phyloP scores from a whole-genome alignment of 2,797 vertebrate genomes.

The Gallinago nigripennis region DNA sequence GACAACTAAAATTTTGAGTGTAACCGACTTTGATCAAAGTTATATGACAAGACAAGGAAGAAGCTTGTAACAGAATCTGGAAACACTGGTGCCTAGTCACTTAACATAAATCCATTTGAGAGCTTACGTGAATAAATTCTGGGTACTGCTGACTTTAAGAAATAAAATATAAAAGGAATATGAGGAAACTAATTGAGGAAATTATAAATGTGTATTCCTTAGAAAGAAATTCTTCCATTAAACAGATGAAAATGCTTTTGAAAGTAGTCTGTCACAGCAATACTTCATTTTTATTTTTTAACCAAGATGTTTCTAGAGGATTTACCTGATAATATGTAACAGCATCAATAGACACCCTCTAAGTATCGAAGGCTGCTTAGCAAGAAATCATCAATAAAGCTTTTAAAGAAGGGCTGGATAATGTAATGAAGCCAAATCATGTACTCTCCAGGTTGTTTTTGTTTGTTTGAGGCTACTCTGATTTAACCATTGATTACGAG shows the following conservation, averaged over 20 bases:
- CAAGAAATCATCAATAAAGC: neutral
- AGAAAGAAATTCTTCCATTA: neutral
- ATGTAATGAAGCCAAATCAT: neutral
- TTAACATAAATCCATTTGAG: neutral
- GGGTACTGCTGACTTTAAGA: neutral
- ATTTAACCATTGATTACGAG: neutral
- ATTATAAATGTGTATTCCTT: neutral
- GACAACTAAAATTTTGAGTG: neutral
- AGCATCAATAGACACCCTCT: neutral
- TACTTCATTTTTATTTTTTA: neutral
- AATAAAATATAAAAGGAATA: neutral
- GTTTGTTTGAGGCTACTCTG: neutral
- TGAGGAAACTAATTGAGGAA: neutral
- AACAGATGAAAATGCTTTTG: neutral
- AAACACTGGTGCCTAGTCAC: neutral
- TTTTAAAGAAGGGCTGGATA: neutral
- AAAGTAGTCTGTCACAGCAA: neutral
- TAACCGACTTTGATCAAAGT: conserved; percentile 26
- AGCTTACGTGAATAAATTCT: neutral
- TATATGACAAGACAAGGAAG: neutral
- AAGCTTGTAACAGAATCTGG: conserved; percentile 10
- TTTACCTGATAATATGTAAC: neutral
- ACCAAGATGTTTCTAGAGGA: neutral
- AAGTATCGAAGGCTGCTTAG: neutral
- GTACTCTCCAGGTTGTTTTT: neutral